A percentile compares a stretch with the other conserved stretches of the same genome.
Conservation (phyloP, 1,140 invertebrate species). For the Metaphire vulgaris region DNA sequence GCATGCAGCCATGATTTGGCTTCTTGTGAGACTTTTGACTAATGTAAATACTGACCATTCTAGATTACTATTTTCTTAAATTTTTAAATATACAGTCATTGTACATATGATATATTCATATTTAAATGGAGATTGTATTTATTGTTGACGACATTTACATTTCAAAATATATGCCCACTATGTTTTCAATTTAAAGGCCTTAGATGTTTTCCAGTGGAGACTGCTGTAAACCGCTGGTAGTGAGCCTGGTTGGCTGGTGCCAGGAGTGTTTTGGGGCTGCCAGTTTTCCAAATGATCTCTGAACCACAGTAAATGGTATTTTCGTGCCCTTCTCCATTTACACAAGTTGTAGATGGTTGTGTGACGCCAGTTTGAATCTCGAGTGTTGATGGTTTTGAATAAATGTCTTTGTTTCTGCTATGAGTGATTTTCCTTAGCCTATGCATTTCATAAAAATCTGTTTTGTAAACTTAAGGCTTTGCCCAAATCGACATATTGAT, state of each 20-base stretch:
- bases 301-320: too few species aligned
- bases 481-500: too few species aligned
- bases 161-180: background rate
- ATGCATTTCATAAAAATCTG: too few species aligned
- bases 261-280: background rate
- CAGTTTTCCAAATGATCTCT: too few species aligned
- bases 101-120: background rate
- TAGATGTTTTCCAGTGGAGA: background rate
- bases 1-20: too few species aligned
- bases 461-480: too few species aligned
- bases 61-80: conserved; percentile 3
- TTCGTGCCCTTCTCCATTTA: too few species aligned
- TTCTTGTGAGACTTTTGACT: background rate
- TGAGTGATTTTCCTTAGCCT: too few species aligned
- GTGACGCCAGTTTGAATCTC: too few species aligned
- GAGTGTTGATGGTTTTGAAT: too few species aligned
- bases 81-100: background rate
- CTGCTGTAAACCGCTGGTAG: background rate
- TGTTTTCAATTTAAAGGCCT: background rate
- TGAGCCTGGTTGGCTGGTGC: background rate
- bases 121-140: conserved; percentile 3
- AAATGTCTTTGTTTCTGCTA: too few species aligned
- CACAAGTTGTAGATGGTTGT: too few species aligned
- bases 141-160: conserved; percentile 1
- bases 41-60: background rate